Evolutionary conservation across 2,888 invertebrate genomes (phyloP).

Genomic region (Petrolisthes cinctipes): DNA sequence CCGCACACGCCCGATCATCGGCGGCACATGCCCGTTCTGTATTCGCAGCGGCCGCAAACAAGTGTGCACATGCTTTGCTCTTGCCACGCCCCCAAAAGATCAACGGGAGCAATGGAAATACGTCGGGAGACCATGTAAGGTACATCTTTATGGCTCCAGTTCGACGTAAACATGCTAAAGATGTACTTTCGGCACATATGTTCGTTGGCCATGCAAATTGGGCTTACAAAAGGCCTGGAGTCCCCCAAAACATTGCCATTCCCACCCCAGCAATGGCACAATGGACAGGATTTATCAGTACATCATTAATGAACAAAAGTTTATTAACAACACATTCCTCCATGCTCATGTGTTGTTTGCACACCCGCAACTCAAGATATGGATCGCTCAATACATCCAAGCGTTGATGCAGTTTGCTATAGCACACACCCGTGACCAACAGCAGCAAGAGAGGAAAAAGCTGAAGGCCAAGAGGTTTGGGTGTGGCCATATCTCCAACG

Average conservation of each 20-base stretch:
- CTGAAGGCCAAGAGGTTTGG: not conserved
- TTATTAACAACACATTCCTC: too few relatives aligned
- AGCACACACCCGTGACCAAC: slow-evolving; percentile 4
- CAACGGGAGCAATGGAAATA: slow-evolving; percentile 1
- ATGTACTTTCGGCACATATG: too few relatives aligned
- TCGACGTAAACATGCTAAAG: not conserved
- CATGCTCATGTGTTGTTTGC: too few relatives aligned
- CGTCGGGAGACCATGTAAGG: slow-evolving; percentile 7
- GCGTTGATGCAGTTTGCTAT: slow-evolving; percentile 1
- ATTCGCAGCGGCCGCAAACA: slow-evolving; percentile 4
- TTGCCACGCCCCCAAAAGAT: not conserved
- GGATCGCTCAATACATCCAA: too few relatives aligned
- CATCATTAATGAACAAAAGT: too few relatives aligned
- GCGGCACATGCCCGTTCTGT: too few relatives aligned
- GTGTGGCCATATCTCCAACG: slow-evolving; percentile 7
- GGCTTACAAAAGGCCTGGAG: not conserved
- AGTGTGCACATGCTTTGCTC: not conserved
- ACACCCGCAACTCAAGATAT: too few relatives aligned
- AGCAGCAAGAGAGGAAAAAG: too few relatives aligned
- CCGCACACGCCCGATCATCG: not conserved
- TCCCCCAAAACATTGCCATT: too few relatives aligned
- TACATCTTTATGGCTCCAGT: slow-evolving; percentile 7
- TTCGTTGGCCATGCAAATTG: slow-evolving; percentile 4
- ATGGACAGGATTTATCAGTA: too few relatives aligned
- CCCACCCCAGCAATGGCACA: too few relatives aligned